phyloP scores from a whole-genome alignment of 2,888 invertebrate genomes.

The Tromatobia lineatoria region DNA sequence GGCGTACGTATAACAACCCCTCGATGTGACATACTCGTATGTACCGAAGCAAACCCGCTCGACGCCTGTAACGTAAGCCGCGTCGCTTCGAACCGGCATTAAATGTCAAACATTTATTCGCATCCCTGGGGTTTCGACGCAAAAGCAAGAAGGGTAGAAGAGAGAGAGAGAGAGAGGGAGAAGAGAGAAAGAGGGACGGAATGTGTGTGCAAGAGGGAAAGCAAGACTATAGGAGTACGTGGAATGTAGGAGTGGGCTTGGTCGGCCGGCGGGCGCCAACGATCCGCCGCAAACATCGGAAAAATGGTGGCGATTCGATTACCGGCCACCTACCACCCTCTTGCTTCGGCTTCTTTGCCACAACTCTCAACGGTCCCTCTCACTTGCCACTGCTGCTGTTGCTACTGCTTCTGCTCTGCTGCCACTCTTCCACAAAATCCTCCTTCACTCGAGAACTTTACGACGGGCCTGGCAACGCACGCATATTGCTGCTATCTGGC shows the following conservation, averaged over 20 bases:
- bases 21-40: conserved; percentile 42
- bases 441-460: conserved; percentile 64
- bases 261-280: conserved; percentile 66
- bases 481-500: conserved; percentile 43
- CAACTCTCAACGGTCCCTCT: conserved; percentile 54
- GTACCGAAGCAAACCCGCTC: conserved; percentile 39
- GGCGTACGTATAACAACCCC: conserved; percentile 15
- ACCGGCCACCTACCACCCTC: conserved; percentile 70
- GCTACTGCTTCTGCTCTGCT: conserved; percentile 21
- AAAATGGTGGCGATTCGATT: conserved; percentile 76
- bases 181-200: not conserved
- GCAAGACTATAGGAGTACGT: conserved; percentile 42
- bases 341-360: conserved; percentile 58
- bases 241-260: conserved; percentile 51
- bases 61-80: conserved; percentile 68
- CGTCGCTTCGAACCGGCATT: conserved; percentile 77
- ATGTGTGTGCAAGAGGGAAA: not conserved
- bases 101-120: conserved; percentile 82
- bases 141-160: conserved; percentile 63
- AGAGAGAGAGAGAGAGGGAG: conserved; percentile 62
- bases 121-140: conserved; percentile 75
- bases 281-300: conserved; percentile 73
- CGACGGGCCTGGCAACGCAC: conserved; percentile 57
- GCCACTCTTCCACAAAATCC: conserved; percentile 56
- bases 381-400: conserved; percentile 11